Evolutionary conservation across 2,113 vertebrate species (phyloP).

Genomic region (Festucalex cinctus): DNA sequence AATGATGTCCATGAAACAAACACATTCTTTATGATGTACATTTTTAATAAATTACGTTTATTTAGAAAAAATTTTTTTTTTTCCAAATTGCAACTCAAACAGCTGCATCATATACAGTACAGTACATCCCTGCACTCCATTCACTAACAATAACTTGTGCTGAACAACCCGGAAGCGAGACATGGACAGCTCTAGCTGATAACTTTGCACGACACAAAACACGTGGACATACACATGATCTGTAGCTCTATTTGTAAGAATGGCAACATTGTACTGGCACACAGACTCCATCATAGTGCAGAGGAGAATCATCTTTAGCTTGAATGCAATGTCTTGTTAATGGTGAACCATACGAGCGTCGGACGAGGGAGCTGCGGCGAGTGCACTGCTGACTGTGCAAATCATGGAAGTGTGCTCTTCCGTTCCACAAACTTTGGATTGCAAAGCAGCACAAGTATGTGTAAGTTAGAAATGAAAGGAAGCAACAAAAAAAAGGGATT

Average conservation of each 20-base stretch:
- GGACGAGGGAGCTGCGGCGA: slow-evolving; percentile 29
- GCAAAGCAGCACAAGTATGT: slow-evolving; percentile 31
- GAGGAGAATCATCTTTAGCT: slow-evolving; percentile 8
- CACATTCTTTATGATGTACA: slow-evolving; percentile 17
- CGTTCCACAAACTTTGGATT: slow-evolving; percentile 31
- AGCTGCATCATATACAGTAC: slow-evolving; percentile 40
- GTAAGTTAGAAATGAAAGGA: slow-evolving; percentile 18
- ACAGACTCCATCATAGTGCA: slow-evolving; percentile 26
- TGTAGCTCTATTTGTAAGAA: slow-evolving; percentile 30
- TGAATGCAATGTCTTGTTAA: slow-evolving; percentile 38
- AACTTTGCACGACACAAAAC: slow-evolving; percentile 55
- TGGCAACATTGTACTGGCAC: slow-evolving; percentile 42
- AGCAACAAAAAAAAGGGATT: slow-evolving; percentile 7
- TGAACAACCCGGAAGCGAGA: slow-evolving; percentile 44
- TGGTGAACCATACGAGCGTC: slow-evolving; percentile 38
- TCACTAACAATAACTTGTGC: slow-evolving; percentile 43
- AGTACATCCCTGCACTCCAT: slow-evolving; percentile 39
- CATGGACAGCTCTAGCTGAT: slow-evolving; percentile 32
- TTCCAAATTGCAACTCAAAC: slow-evolving; percentile 38
- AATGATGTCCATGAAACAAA: not conserved
- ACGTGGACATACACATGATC: slow-evolving; percentile 25
- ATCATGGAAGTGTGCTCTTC: slow-evolving; percentile 31
- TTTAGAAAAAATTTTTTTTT: slow-evolving; percentile 68
- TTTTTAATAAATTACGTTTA: slow-evolving; percentile 73
- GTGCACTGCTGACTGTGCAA: slow-evolving; percentile 33